These are phyloP conservation scores for Zaprionus nigranus DNA, from an alignment of 1,140 invertebrate species.

Conservation along the genomic window DNA sequence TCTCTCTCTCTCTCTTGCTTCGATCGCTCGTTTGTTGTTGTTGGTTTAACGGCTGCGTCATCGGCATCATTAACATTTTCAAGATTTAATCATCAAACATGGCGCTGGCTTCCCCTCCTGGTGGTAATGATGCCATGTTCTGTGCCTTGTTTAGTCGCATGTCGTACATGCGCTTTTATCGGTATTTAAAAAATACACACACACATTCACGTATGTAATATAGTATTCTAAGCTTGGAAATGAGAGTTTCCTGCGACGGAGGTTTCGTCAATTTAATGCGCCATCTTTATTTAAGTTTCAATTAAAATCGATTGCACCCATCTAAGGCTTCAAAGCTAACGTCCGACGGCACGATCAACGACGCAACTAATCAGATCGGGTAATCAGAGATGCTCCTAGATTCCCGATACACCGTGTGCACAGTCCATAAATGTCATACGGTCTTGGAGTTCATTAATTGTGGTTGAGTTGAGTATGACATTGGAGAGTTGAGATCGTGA, in stretches of 20 bases:
- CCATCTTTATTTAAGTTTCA: constrained; percentile 36
- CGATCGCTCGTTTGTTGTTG: constrained; percentile 19
- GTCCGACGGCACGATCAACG: not conserved
- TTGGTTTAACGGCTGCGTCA: constrained; percentile 66
- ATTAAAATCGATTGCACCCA: constrained; percentile 14
- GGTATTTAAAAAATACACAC: constrained; percentile 63
- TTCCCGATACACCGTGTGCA: not conserved
- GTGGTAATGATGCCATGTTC: constrained; percentile 81
- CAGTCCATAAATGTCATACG: not conserved
- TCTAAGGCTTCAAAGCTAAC: constrained; percentile 8
- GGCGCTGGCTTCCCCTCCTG: constrained; percentile 61
- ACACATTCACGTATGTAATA: not conserved
- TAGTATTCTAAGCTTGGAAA: constrained; percentile 1
- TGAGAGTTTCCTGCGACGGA: constrained; percentile 9
- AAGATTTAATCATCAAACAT: constrained; percentile 84
- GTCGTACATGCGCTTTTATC: constrained; percentile 83
- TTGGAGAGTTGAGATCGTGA: not conserved
- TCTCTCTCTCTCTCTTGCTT: not conserved
- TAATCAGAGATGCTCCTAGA: constrained; percentile 3
- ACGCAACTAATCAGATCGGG: not conserved
- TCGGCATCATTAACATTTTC: constrained; percentile 80
- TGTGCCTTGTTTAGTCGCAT: constrained; percentile 77
- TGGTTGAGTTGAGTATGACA: not conserved
- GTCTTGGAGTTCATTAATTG: not conserved
- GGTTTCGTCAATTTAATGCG: constrained; percentile 56